Conservation (phyloP, 2,888 invertebrate genomes). For the Camponotus fellah region DNA sequence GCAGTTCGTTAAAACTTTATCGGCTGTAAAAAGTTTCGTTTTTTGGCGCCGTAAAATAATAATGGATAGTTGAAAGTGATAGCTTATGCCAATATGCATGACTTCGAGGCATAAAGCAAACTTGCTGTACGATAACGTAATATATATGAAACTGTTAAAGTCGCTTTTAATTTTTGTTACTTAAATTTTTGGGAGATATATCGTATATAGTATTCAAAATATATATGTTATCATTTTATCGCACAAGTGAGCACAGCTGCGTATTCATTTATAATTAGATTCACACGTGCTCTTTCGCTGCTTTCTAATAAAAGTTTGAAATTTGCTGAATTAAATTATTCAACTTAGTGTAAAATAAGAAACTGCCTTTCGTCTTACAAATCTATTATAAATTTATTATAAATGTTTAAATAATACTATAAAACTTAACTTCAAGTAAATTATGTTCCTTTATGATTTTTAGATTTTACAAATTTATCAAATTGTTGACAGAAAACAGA, state of each 20-base stretch:
- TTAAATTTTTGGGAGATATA: conserved; percentile 3
- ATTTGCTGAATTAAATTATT: conserved; percentile 4
- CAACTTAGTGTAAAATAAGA: neutral
- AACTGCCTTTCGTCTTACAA: neutral
- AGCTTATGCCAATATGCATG: neutral
- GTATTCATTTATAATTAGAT: neutral
- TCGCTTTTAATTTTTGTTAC: neutral
- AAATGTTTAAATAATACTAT: neutral
- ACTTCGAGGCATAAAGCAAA: neutral
- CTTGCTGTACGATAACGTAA: neutral
- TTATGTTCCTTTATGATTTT: neutral
- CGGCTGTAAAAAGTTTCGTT: conserved; percentile 14
- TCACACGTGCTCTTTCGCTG: neutral
- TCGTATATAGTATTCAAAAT: neutral
- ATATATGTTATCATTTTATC: neutral
- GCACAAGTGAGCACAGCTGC: neutral
- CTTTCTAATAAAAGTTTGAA: conserved; percentile 8
- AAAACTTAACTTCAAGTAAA: neutral
- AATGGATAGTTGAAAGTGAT: conserved; percentile 29
- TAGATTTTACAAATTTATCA: neutral
- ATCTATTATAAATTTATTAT: neutral
- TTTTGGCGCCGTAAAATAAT: conserved; percentile 31
- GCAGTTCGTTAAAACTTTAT: conserved; percentile 57
- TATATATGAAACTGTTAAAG: neutral
- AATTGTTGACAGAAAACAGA: neutral